Base-by-base conservation (phyloP, 2,113 vertebrate genomes). In the Seriola rivoliana region DNA sequence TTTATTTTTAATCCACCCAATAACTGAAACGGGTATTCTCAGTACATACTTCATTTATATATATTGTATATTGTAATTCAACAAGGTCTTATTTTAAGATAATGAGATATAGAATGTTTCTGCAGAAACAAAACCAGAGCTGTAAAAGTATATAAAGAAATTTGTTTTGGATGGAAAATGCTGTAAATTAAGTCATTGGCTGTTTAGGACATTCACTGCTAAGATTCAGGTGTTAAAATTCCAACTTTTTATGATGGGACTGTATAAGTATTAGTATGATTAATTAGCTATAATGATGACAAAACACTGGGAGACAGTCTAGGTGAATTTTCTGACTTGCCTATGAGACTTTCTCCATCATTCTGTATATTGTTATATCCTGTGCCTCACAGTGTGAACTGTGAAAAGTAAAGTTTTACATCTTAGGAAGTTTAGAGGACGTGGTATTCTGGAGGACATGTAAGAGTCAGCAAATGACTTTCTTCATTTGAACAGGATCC, bases 391-490 rank as follows among this genome's bases (percentile, higher is more conserved):
- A 62, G 1, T 19, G 5, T n/a, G 4, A 70, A 60, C 65, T 75
- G 66, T 69, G 64, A 75, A 58, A 69, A 84, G 44, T 68, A 16
- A 75, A 75, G 50, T 81, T 80, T 74, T 42, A 52, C 46, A 32
- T 78, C 16, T 48, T 12, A 11, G 21, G 17, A 32, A 34, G 46
- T 71, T 85, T 38, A 29, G 44, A 71, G 52, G 65, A 69, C 1
- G 23, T 21, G 19, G 34, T 16, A 29, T 44, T 16, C 21, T 63
- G 5, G 21, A 72, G 65, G 76, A 73, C 54, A 32, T 23, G 9
- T 11, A 78, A 9, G 16, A 78, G 57, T 82, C 83, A 81, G 76
- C 59, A 75, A 59, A 52, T 67, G 11, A 58, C 42, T 62, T 65
- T 32, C 48, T 60, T 55, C 59, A 68, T 11, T 76, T 88, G 62